These are phyloP conservation scores for Parnassius mnemosyne DNA, from an alignment of 2,888 invertebrate genomes.

Conservation along the genomic window DNA sequence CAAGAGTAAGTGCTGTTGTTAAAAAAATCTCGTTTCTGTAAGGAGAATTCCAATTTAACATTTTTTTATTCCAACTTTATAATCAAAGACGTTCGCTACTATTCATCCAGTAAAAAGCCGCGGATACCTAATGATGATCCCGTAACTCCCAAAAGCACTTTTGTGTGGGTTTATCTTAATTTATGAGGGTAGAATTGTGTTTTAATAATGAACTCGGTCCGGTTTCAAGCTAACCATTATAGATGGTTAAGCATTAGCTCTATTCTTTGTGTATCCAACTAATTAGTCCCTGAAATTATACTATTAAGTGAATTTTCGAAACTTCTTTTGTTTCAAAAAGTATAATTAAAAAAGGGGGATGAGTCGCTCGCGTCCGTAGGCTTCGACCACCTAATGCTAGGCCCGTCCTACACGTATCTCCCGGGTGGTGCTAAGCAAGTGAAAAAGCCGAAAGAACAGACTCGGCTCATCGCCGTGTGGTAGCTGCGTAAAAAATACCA, in stretches of 20 bases:
- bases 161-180: conserved; percentile 14
- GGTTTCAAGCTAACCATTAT: conserved; percentile 31
- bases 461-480: no score
- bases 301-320: conserved; percentile 4
- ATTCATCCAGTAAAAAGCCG: conserved; percentile 20
- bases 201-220: conserved; percentile 2
- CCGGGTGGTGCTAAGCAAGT: no score
- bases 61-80: conserved; percentile 20
- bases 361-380: no score
- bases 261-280: conserved; percentile 25
- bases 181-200: conserved; percentile 11
- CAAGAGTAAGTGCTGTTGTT: no score
- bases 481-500: no score
- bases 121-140: background rate
- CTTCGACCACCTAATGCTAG: no score
- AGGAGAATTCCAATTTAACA: no score
- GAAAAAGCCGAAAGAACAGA: no score
- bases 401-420: no score
- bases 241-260: conserved; percentile 32
- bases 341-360: no score
- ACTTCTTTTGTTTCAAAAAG: conserved; percentile 5
- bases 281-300: conserved; percentile 21
- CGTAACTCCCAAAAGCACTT: conserved; percentile 10
- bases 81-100: conserved; percentile 27
- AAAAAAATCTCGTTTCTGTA: no score